A percentile compares a stretch with the other conserved stretches of the same genome.
Conservation (phyloP, 2,113 vertebrate genomes). For the Hemiprocne comata region DNA sequence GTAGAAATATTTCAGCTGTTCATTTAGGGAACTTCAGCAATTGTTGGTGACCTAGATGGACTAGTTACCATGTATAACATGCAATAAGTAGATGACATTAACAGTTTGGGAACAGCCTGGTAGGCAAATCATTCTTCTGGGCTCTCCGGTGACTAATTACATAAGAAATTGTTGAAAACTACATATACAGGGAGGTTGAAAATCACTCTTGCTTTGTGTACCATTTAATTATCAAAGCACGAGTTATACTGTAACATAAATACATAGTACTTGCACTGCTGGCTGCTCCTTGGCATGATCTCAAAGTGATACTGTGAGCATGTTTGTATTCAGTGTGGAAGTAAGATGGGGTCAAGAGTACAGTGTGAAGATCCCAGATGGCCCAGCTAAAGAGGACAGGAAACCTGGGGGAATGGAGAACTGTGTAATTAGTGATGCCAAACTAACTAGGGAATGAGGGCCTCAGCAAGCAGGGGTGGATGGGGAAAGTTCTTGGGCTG, state of each 20-base stretch:
- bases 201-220: background rate
- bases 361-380: background rate
- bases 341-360: background rate
- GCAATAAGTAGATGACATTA: background rate
- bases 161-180: background rate
- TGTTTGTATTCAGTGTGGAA: background rate
- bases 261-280: accelerated
- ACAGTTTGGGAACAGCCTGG: background rate
- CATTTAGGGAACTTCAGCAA: background rate
- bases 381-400: background rate
- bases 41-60: background rate
- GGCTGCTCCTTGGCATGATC: background rate
- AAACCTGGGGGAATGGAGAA: background rate
- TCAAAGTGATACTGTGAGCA: background rate
- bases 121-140: background rate
- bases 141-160: background rate
- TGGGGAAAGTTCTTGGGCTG: background rate
- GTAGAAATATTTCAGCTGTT: background rate
- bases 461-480: background rate
- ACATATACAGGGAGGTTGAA: background rate
- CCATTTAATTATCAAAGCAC: background rate
- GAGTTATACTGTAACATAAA: background rate
- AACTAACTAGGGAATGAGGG: background rate
- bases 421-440: background rate
- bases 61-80: background rate